Evolutionary conservation across 2,113 vertebrate genomes (phyloP).

Genomic region (Isurus oxyrinchus): DNA sequence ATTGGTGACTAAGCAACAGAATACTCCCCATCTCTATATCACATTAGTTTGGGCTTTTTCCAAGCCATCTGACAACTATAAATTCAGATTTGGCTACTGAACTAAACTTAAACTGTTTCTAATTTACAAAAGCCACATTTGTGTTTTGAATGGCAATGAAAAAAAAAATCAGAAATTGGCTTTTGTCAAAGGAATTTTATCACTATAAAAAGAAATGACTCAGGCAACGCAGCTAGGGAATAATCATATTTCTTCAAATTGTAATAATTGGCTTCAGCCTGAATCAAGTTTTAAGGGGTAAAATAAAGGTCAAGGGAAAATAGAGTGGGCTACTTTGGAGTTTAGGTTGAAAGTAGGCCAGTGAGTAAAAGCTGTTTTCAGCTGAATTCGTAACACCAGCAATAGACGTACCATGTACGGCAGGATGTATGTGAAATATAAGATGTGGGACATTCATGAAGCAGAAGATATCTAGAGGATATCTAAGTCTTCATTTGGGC

Average conservation of each 20-base stretch:
- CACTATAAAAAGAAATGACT: conserved; percentile 35
- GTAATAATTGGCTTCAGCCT: conserved; percentile 24
- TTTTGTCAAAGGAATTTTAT: conserved; percentile 35
- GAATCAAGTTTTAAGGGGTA: conserved; percentile 22
- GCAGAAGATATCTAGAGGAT: neutral
- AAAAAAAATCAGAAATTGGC: conserved; percentile 32
- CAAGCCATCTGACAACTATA: conserved; percentile 54
- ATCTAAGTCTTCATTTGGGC: neutral
- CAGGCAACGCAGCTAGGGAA: conserved; percentile 15
- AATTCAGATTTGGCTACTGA: conserved; percentile 60
- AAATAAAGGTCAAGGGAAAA: conserved; percentile 12
- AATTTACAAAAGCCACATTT: conserved; percentile 32
- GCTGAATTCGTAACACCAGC: neutral
- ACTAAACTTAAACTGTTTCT: conserved; percentile 30
- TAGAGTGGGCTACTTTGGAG: conserved; percentile 15
- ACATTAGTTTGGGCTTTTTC: conserved; percentile 56
- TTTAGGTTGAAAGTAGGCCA: neutral
- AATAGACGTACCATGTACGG: neutral
- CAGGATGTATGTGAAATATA: neutral
- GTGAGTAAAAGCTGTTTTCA: neutral
- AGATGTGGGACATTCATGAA: neutral
- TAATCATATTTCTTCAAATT: conserved; percentile 31
- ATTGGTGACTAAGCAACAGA: conserved; percentile 64
- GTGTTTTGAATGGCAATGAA: conserved; percentile 20
- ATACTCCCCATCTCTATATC: conserved; percentile 56